Evolutionary conservation across 1,140 invertebrate genomes (phyloP).

Genomic region (Drosophila persimilis): DNA sequence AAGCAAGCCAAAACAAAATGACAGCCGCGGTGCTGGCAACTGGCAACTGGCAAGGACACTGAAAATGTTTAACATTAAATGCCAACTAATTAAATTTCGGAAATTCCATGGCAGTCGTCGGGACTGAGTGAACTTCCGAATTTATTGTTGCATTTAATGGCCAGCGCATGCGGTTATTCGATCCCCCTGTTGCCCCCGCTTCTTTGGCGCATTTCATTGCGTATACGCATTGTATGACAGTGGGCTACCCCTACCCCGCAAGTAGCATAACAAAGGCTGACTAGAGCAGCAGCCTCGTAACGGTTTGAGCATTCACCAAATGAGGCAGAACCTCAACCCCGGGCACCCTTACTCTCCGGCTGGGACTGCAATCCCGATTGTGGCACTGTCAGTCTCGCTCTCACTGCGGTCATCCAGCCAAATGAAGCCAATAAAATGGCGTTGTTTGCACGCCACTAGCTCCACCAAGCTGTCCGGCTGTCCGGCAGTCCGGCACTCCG

Average conservation of each 20-base stretch:
- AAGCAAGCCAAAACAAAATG: conserved; percentile 42
- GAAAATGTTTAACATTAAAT: conserved; percentile 78
- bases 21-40: conserved; percentile 27
- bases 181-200: conserved; percentile 18
- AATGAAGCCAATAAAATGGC: conserved; percentile 68
- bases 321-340: too few species aligned
- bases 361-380: conserved; percentile 38
- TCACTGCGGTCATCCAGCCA: conserved; percentile 36
- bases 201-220: conserved; percentile 61
- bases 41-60: conserved; percentile 15
- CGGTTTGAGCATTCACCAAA: too few species aligned
- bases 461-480: not conserved
- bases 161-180: conserved; percentile 61
- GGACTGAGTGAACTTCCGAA: conserved; percentile 36
- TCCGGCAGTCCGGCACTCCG: not conserved
- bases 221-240: conserved; percentile 72
- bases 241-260: conserved; percentile 45
- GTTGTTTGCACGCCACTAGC: conserved; percentile 36
- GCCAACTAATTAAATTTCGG: conserved; percentile 79
- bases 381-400: conserved; percentile 21
- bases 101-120: conserved; percentile 50
- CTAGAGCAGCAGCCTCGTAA: not conserved
- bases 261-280: conserved; percentile 24
- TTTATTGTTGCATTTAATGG: conserved; percentile 79
- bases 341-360: conserved; percentile 8